Conservation (phyloP, 1,140 invertebrate species). For the Glomeris maerens region DNA sequence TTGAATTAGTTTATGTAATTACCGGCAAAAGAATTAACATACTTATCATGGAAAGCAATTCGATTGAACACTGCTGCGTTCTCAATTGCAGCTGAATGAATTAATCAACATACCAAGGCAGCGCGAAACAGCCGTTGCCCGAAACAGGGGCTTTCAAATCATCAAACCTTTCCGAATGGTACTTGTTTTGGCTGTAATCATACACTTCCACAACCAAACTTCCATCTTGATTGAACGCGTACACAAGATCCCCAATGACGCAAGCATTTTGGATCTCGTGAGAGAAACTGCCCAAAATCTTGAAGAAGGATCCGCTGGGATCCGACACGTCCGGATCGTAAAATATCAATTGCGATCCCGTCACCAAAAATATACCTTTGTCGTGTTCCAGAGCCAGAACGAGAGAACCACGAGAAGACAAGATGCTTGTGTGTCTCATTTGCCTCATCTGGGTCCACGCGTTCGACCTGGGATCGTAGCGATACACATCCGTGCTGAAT, state of each 20-base stretch:
- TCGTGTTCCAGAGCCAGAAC: conserved; percentile 19
- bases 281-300: conserved; percentile 19
- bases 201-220: conserved; percentile 18
- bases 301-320: not conserved
- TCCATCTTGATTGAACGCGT: conserved; percentile 16
- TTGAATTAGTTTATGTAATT: too few species aligned
- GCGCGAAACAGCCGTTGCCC: too few species aligned
- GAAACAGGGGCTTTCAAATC: too few species aligned
- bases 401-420: too few species aligned
- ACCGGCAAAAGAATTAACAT: too few species aligned
- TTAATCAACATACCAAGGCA: too few species aligned
- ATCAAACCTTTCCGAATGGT: too few species aligned
- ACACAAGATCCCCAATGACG: conserved; percentile 19
- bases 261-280: conserved; percentile 19
- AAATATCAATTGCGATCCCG: conserved; percentile 17
- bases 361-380: conserved; percentile 21
- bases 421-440: conserved; percentile 12
- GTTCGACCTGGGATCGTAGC: conserved; percentile 15
- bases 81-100: too few species aligned
- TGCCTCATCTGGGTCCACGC: conserved; percentile 15
- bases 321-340: conserved; percentile 14
- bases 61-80: too few species aligned
- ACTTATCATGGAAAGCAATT: too few species aligned
- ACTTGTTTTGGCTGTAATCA: too few species aligned
- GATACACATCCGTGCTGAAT: conserved; percentile 18